Conservation (phyloP, 2,113 vertebrate genomes). For the Chaetodon auriga region DNA sequence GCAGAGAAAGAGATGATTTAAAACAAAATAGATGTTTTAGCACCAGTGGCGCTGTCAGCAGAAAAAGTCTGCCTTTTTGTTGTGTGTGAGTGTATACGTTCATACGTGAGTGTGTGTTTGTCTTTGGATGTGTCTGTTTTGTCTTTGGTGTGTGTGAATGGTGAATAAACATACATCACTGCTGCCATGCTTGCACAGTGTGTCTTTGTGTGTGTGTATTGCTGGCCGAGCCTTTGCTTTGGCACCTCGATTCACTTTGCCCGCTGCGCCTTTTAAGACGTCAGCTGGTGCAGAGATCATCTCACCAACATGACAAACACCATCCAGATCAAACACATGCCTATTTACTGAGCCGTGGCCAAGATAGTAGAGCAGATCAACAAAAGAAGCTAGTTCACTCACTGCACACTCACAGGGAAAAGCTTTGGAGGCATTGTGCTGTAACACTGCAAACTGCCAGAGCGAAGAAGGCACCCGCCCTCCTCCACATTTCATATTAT, state of each 20-base stretch:
- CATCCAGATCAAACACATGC: constrained; percentile 65
- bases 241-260: constrained; percentile 47
- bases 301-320: constrained; percentile 70
- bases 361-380: constrained; percentile 38
- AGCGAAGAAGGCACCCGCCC: background rate
- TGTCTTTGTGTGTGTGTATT: constrained; percentile 19
- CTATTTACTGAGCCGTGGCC: constrained; percentile 54
- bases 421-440: constrained; percentile 6
- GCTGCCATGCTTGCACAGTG: background rate
- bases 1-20: constrained; percentile 5
- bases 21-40: constrained; percentile 8
- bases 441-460: constrained; percentile 11
- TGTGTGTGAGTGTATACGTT: constrained; percentile 14
- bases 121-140: constrained; percentile 33
- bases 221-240: constrained; percentile 43
- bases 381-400: constrained; percentile 29
- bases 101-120: constrained; percentile 8
- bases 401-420: constrained; percentile 1
- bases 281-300: constrained; percentile 67
- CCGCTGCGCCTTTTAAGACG: constrained; percentile 60
- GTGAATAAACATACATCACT: constrained; percentile 36
- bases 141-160: constrained; percentile 23
- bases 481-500: constrained; percentile 5
- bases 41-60: background rate
- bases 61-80: background rate